Percentiles rank a stretch among this genome's conserved stretches.
Conservation (phyloP, 2,888 invertebrate species). For the Agapostemon virescens region DNA sequence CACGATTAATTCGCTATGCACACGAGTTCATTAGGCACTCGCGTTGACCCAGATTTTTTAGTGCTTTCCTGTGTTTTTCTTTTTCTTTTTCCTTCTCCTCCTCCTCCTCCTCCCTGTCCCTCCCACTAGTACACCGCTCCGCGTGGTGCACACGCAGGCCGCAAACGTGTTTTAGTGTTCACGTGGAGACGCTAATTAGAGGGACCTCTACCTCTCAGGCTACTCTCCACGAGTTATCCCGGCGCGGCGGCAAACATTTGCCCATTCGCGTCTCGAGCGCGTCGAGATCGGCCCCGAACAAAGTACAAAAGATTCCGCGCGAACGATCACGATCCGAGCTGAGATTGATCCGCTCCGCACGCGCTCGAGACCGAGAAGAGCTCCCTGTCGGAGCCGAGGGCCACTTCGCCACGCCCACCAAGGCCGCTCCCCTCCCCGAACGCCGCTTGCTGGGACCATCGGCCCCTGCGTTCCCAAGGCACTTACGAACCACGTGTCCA, state of each 20-base stretch:
- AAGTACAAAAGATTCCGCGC: conserved; percentile 1
- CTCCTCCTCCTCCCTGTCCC: too few species aligned
- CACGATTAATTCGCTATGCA: conserved; percentile 33
- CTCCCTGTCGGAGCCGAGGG: too few species aligned
- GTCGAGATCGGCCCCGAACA: conserved; percentile 14
- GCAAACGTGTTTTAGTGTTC: conserved; percentile 23
- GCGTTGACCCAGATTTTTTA: conserved; percentile 53
- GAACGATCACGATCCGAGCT: neutral
- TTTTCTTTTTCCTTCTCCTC: neutral
- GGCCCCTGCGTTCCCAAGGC: too few species aligned
- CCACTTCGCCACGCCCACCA: neutral
- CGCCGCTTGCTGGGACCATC: neutral
- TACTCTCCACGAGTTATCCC: neutral
- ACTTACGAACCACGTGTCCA: neutral
- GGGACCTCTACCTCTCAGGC: neutral
- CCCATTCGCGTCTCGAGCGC: conserved; percentile 2
- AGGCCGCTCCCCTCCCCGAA: neutral
- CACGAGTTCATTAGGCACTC: conserved; percentile 38
- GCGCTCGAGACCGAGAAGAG: neutral
- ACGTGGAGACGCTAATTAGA: conserved; percentile 41
- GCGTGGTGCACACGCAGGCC: conserved; percentile 28
- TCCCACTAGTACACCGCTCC: neutral
- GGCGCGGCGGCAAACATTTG: neutral
- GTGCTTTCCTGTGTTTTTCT: conserved; percentile 25
- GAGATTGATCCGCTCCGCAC: neutral